Evolutionary conservation across 2,888 invertebrate genomes (phyloP).

Genomic region (Epinotia bilunana): DNA sequence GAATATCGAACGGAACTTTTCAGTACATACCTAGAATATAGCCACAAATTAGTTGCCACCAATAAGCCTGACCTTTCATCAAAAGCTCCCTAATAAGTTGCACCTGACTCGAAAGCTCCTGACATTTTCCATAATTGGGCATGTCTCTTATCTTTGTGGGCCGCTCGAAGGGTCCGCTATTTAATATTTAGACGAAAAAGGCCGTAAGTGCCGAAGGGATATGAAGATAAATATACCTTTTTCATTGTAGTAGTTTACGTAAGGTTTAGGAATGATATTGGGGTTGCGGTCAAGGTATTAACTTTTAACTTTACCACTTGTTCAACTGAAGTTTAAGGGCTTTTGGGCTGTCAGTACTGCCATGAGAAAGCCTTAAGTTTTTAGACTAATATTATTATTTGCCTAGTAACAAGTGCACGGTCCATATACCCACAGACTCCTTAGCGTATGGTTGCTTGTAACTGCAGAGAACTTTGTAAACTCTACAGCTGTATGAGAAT

Average conservation of each 20-base stretch:
- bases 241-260: neutral
- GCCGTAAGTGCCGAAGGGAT: neutral
- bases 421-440: too few relatives aligned
- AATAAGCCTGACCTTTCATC: constrained; percentile 15
- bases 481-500: too few relatives aligned
- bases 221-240: neutral
- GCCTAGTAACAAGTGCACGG: too few relatives aligned
- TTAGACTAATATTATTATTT: too few relatives aligned
- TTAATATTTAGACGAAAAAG: neutral
- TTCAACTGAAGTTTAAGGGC: neutral
- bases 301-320: too few relatives aligned
- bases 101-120: constrained; percentile 6
- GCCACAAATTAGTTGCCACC: neutral
- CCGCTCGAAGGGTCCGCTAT: neutral
- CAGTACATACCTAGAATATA: too few relatives aligned
- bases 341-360: neutral
- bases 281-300: neutral
- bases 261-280: constrained; percentile 1
- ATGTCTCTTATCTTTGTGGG: constrained; percentile 20
- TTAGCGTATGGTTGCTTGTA: too few relatives aligned
- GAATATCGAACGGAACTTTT: too few relatives aligned
- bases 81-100: constrained; percentile 19
- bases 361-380: neutral
- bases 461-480: too few relatives aligned
- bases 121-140: constrained; percentile 30